Conservation (phyloP, 2,113 vertebrate species). For the Elephas maximus region DNA sequence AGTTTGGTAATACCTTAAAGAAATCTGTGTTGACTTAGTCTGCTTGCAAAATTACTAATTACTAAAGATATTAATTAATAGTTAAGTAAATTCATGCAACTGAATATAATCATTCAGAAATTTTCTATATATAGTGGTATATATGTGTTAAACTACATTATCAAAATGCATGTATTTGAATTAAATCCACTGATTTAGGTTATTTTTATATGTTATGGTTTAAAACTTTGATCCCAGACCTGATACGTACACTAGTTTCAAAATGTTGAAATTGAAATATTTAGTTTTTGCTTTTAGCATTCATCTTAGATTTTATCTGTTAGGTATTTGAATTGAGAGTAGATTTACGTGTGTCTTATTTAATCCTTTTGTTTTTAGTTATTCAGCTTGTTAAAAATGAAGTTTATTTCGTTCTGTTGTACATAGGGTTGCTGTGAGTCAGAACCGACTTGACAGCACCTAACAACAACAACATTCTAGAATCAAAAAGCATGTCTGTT, state of each 20-base stretch:
- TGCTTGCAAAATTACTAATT: background rate
- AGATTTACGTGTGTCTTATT: slow-evolving; percentile 11
- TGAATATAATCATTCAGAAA: slow-evolving; percentile 27
- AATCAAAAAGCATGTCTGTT: background rate
- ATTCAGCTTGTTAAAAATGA: background rate
- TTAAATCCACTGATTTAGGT: background rate
- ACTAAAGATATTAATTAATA: background rate
- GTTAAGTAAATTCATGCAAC: slow-evolving; percentile 12
- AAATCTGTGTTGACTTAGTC: background rate
- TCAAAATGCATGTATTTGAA: background rate
- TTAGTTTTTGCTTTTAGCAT: slow-evolving; percentile 35
- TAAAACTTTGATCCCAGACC: slow-evolving; percentile 1
- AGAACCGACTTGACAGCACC: too few species aligned
- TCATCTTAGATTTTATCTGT: slow-evolving; percentile 44
- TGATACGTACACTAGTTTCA: background rate
- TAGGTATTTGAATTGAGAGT: background rate
- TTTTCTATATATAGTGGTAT: background rate
- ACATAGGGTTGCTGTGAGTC: too few species aligned
- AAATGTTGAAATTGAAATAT: background rate
- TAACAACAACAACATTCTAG: background rate
- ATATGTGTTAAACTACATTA: slow-evolving; percentile 9
- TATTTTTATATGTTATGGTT: background rate
- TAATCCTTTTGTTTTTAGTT: slow-evolving; percentile 28
- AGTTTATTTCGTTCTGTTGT: background rate
- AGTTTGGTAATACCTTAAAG: slow-evolving; percentile 13